Conservation (phyloP, 2,797 vertebrate species). For the Craterocephalus amniculus region DNA sequence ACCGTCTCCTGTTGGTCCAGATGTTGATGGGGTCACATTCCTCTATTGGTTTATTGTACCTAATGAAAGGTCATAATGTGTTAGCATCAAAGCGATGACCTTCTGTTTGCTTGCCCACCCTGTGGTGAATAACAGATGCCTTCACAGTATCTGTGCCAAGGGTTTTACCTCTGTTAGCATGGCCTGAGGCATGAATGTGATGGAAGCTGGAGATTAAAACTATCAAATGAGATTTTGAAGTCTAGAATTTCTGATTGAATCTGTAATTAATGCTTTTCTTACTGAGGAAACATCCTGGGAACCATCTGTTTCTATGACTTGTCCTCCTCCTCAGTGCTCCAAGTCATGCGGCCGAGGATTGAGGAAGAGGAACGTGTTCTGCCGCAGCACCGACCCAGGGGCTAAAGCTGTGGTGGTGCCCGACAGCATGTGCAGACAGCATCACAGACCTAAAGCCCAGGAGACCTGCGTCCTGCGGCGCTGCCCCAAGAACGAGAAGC, state of each 20-base stretch:
- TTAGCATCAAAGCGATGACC: conserved; percentile 56
- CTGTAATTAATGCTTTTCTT: conserved; percentile 15
- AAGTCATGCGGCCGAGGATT: conserved; percentile 94
- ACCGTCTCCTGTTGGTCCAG: conserved; percentile 13
- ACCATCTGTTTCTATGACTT: conserved; percentile 2
- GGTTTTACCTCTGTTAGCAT: conserved; percentile 46
- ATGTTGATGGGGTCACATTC: conserved; percentile 63
- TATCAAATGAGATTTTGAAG: conserved; percentile 21
- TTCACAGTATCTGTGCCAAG: conserved; percentile 30
- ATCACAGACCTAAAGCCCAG: conserved; percentile 85
- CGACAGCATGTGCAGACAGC: conserved; percentile 85
- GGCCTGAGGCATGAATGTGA: conserved; percentile 5
- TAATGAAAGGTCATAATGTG: conserved; percentile 62
- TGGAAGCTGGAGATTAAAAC: conserved; percentile 57
- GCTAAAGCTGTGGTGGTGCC: conserved; percentile 80
- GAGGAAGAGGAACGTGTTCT: conserved; percentile 89
- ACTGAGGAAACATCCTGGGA: conserved; percentile 4
- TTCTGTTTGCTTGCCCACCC: conserved; percentile 51
- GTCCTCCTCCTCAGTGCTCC: conserved; percentile 86
- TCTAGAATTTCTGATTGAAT: conserved; percentile 7
- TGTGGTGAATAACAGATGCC: conserved; percentile 48
- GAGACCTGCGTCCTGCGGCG: conserved; percentile 91
- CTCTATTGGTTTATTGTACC: conserved; percentile 66
- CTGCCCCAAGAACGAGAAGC: conserved; percentile 91
- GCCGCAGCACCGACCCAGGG: conserved; percentile 81